Evolutionary conservation across 2,888 invertebrate species (phyloP).

Genomic region (Lycophotia porphyrea): DNA sequence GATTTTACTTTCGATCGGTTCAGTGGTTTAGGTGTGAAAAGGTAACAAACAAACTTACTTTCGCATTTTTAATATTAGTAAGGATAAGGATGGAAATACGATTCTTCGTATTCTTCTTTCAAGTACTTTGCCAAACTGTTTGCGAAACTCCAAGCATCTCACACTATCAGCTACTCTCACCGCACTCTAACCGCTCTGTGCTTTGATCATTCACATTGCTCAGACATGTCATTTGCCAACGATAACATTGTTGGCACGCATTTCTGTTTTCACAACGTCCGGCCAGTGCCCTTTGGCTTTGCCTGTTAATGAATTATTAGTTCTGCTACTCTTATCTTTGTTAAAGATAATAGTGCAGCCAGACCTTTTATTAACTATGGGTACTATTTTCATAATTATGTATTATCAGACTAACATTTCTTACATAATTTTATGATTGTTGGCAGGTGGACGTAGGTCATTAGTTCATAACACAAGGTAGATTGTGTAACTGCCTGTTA

Average conservation of each 20-base stretch:
- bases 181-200: too few relatives aligned
- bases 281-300: slow-evolving; percentile 49
- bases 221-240: slow-evolving; percentile 37
- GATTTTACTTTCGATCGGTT: too few relatives aligned
- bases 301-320: slow-evolving; percentile 45
- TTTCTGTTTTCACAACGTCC: slow-evolving; percentile 47
- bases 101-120: slow-evolving; percentile 22
- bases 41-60: too few relatives aligned
- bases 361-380: slow-evolving; percentile 5
- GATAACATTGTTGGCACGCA: slow-evolving; percentile 45
- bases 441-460: slow-evolving; percentile 33
- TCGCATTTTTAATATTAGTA: too few relatives aligned
- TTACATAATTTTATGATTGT: slow-evolving; percentile 16
- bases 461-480: slow-evolving; percentile 35
- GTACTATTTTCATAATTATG: background rate
- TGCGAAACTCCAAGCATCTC: slow-evolving; percentile 2
- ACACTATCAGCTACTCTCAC: slow-evolving; percentile 1
- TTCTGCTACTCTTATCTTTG: slow-evolving; percentile 24
- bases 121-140: slow-evolving; percentile 30
- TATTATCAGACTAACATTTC: slow-evolving; percentile 18
- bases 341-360: background rate
- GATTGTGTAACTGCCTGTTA: slow-evolving; percentile 41
- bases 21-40: too few relatives aligned
- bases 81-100: background rate
- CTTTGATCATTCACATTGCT: slow-evolving; percentile 37